Base-by-base conservation (phyloP, 2,797 vertebrate species). In the Benthosema pterotum region DNA sequence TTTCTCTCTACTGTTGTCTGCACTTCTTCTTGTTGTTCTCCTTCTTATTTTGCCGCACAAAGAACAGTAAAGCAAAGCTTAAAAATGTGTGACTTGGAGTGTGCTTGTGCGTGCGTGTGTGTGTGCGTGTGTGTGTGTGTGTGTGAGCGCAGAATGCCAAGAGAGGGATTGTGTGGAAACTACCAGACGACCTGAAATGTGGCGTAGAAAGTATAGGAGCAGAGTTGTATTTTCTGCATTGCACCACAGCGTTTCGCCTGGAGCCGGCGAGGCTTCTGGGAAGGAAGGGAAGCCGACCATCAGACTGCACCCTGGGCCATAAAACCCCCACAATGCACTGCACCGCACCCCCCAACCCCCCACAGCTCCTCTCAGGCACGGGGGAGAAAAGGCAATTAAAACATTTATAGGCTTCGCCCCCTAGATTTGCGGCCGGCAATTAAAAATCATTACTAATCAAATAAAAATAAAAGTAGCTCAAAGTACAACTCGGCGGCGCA, bases 391-490 rank as follows among this genome's bases (percentile, higher is more conserved):
- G 65, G 82, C 87, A 88, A 90, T 93, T 93, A 91, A 89, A 89
- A 60, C 62, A 42, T 91, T 91, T 88, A 93, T 87, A 89, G 85
- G 84, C 69, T 84, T 87, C 70, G 63, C 82, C 81, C 78, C 82
- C 72, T 69, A 80, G 82, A 91, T 90, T 89, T 90, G 83, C 79
- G 86, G 83, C 79, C 74, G 54, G 86, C 86, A 90, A 92, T 92
- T 91, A 90, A 92, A 91, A 90, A 91, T 91, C 85, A 88, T 91
- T 91, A 88, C 88, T 88, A 90, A 90, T 93, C 88, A 92, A 91
- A 91, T 92, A 87, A 91, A 91, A 92, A 88, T 88, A 84, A 86
- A 91, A 88, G 80, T 80, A 81, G 73, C 79, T 85, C 59, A 80
- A 86, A 86, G 75, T 84, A 84, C 71, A 75, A 86, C 83, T 83